A percentile compares a stretch with the other conserved stretches of the same genome.
Evolutionary conservation across 2,797 vertebrate genomes (phyloP).

Genomic region (Staurois parvus): DNA sequence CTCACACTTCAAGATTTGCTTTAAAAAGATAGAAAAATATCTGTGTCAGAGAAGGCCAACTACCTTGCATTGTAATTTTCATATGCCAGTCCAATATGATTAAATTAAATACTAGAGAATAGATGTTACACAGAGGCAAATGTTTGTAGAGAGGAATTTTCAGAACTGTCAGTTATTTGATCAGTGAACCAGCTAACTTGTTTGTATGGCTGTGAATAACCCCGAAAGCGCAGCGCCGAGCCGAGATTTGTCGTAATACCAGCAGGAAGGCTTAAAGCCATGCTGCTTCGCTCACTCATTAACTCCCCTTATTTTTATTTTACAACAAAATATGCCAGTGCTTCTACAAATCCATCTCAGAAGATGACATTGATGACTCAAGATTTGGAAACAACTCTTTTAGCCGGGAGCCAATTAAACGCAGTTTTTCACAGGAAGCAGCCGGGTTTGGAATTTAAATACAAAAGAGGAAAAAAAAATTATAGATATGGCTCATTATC

Average conservation of each 20-base stretch:
- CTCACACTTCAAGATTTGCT: background rate
- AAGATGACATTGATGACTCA: slow-evolving; percentile 56
- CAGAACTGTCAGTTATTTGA: slow-evolving; percentile 39
- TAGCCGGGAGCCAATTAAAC: slow-evolving; percentile 55
- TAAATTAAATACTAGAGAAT: slow-evolving; percentile 2
- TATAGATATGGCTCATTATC: slow-evolving; percentile 35
- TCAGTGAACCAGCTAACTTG: slow-evolving; percentile 12
- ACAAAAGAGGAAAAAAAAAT: background rate
- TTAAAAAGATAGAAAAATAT: background rate
- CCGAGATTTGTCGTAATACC: slow-evolving; percentile 18
- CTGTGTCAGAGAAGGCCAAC: background rate
- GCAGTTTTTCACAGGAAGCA: slow-evolving; percentile 18
- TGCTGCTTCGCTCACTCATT: slow-evolving; percentile 37
- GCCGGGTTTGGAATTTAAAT: slow-evolving; percentile 31
- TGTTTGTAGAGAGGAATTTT: slow-evolving; percentile 8
- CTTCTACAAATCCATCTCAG: slow-evolving; percentile 49
- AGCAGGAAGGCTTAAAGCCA: slow-evolving; percentile 32
- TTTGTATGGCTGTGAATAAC: slow-evolving; percentile 11
- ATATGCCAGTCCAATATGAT: background rate
- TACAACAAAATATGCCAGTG: slow-evolving; percentile 48
- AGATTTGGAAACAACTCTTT: slow-evolving; percentile 53
- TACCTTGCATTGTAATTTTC: background rate
- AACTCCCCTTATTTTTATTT: slow-evolving; percentile 54
- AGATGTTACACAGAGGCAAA: background rate
- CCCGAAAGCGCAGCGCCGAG: background rate